Evolutionary conservation across 2,113 vertebrate species (phyloP).

Genomic region (human): GRCh38 chr1:29725001-29725500

Average conservation of each 20-base stretch:
- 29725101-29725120: not conserved
- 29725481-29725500: not conserved
- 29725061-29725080: not conserved
- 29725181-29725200: rapidly evolving
- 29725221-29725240: not conserved
- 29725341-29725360: not conserved
- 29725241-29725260: not conserved
- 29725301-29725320: not conserved
- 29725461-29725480: not conserved
- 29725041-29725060: conserved; percentile 79
- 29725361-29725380: too few species aligned
- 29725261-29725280: not conserved
- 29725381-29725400: not conserved
- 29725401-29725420: not conserved
- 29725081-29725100: conserved; percentile 50
- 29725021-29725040: conserved; percentile 78
- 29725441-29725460: not conserved
- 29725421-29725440: too few species aligned
- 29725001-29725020: conserved; percentile 78
- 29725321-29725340: too few species aligned
- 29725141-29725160: not conserved
- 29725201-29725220: not conserved
- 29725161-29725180: not conserved
- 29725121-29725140: not conserved
- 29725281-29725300: not conserved